Conservation (phyloP, 2,797 vertebrate genomes). For the Karalla daura region DNA sequence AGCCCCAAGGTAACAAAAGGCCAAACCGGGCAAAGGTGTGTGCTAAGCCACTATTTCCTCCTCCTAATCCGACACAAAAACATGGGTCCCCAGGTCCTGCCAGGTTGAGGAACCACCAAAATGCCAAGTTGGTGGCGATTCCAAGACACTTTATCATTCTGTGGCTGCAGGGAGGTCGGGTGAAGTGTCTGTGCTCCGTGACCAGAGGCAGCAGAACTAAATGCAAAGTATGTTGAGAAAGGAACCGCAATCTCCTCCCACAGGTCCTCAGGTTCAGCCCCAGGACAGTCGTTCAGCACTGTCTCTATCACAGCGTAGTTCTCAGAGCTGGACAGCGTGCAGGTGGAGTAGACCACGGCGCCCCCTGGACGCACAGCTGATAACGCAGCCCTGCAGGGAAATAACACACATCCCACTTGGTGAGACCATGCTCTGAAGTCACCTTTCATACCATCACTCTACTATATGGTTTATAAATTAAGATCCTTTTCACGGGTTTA, state of each 20-base stretch:
- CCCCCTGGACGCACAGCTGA: conserved; percentile 91
- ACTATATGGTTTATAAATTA: too few species aligned
- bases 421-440: too few species aligned
- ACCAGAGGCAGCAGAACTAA: conserved; percentile 68
- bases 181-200: conserved; percentile 23
- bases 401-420: conserved; percentile 25
- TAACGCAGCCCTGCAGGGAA: conserved; percentile 88
- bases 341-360: conserved; percentile 93
- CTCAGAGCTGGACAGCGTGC: conserved; percentile 92
- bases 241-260: conserved; percentile 79
- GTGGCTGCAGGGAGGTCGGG: conserved; percentile 19
- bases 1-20: background rate
- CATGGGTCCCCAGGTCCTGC: conserved; percentile 95
- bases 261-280: conserved; percentile 85
- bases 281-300: conserved; percentile 81
- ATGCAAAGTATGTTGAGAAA: conserved; percentile 86
- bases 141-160: conserved; percentile 15
- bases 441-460: too few species aligned
- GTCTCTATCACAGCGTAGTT: conserved; percentile 88
- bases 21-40: background rate
- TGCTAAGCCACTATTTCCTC: conserved; percentile 41
- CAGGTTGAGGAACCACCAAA: conserved; percentile 89
- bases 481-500: too few species aligned
- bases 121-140: conserved; percentile 79
- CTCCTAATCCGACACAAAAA: conserved; percentile 90